Evolutionary conservation across 2,797 vertebrate genomes (phyloP).

Genomic region (Buceros bicornis): DNA sequence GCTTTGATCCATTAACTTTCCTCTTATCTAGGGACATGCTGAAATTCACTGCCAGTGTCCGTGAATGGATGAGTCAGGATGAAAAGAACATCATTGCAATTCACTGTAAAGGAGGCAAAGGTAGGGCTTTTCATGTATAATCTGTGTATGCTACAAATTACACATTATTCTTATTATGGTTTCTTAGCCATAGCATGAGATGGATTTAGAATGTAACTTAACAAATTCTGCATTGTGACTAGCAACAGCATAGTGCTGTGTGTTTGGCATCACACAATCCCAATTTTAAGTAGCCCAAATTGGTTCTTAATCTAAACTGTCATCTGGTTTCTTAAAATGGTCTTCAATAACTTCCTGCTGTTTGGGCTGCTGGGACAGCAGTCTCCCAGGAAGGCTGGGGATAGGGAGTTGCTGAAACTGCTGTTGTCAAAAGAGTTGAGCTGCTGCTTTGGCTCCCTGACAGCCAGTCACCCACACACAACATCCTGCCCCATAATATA

Average conservation of each 20-base stretch:
- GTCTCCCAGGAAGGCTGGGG: not conserved
- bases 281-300: not conserved
- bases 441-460: not conserved
- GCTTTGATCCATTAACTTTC: not conserved
- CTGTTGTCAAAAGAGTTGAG: not conserved
- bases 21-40: conserved; percentile 89
- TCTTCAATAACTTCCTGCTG: not conserved
- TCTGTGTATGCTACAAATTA: not conserved
- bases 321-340: not conserved
- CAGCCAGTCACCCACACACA: not conserved
- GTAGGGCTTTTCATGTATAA: conserved; percentile 68
- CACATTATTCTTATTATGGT: not conserved
- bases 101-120: conserved; percentile 98
- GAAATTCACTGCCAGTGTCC: conserved; percentile 87
- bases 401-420: not conserved
- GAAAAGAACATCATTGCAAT: conserved; percentile 88
- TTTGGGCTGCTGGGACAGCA: not conserved
- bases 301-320: not conserved
- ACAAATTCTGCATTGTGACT: not conserved
- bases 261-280: not conserved
- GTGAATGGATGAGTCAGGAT: conserved; percentile 90
- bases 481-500: not conserved
- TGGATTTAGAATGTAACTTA: not conserved
- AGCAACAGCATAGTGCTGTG: not conserved
- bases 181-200: not conserved